Evolutionary conservation across 1,140 invertebrate genomes (phyloP).

Genomic region (Pseudomyrmex dendroicus): DNA sequence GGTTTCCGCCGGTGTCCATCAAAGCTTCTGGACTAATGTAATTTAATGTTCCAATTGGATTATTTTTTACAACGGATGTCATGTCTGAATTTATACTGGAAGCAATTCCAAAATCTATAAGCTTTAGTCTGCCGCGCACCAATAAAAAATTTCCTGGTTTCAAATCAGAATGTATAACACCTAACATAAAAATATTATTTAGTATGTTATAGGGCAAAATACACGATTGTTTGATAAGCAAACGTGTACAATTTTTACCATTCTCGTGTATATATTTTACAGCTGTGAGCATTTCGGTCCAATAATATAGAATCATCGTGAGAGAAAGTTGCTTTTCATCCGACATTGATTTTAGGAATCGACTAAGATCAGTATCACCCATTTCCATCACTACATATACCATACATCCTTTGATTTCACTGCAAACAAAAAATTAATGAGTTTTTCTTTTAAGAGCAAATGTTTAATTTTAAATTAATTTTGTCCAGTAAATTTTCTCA

Average conservation of each 20-base stretch:
- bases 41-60: conserved; percentile 95
- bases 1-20: conserved; percentile 84
- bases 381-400: conserved; percentile 96
- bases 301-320: conserved; percentile 94
- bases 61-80: conserved; percentile 94
- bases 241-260: conserved; percentile 85
- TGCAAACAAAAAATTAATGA: conserved; percentile 78
- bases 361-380: conserved; percentile 95
- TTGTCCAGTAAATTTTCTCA: not conserved
- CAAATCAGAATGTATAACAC: conserved; percentile 97
- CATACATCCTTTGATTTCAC: conserved; percentile 87
- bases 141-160: conserved; percentile 99
- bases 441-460: not conserved
- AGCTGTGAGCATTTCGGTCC: conserved; percentile 96
- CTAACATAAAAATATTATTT: conserved; percentile 85
- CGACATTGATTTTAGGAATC: conserved; percentile 88
- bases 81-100: conserved; percentile 94
- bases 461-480: not conserved
- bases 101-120: conserved; percentile 99
- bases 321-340: conserved; percentile 87
- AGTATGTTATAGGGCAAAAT: not conserved
- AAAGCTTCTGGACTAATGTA: conserved; percentile 99
- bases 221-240: not conserved
- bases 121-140: conserved; percentile 93
- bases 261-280: conserved; percentile 96